phyloP scores from a whole-genome alignment of 2,888 invertebrate species.

The Nemurella pictetii region DNA sequence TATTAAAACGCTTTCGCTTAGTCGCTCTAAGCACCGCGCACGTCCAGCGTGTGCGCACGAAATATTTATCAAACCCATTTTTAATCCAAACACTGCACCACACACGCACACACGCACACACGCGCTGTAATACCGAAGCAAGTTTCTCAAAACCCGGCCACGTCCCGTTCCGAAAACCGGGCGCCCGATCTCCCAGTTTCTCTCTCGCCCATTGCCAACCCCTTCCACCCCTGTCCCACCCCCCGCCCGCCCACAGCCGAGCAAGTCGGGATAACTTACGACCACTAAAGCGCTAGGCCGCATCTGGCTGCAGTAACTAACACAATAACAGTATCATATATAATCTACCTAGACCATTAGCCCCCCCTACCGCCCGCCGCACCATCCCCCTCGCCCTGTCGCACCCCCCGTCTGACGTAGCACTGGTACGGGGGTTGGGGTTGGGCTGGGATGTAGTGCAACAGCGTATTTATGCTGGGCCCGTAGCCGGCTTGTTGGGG shows the following conservation, averaged over 20 bases:
- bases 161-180: too few relatives aligned
- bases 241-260: neutral
- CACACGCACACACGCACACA: too few relatives aligned
- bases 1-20: too few relatives aligned
- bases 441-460: neutral
- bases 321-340: neutral
- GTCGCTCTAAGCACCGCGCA: too few relatives aligned
- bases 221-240: neutral
- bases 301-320: neutral
- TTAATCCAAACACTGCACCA: too few relatives aligned
- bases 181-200: neutral
- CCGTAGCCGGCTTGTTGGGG: neutral
- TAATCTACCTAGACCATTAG: neutral
- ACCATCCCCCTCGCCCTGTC: neutral
- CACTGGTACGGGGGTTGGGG: too few relatives aligned
- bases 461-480: neutral
- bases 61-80: too few relatives aligned
- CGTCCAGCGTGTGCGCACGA: too few relatives aligned
- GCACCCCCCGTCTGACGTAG: neutral
- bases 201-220: neutral
- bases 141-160: too few relatives aligned
- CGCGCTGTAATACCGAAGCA: too few relatives aligned
- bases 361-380: neutral
- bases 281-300: neutral
- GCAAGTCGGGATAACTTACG: neutral